These are phyloP conservation scores for Erethizon dorsatum DNA, from an alignment of 2,797 vertebrate genomes.

Conservation along the genomic window DNA sequence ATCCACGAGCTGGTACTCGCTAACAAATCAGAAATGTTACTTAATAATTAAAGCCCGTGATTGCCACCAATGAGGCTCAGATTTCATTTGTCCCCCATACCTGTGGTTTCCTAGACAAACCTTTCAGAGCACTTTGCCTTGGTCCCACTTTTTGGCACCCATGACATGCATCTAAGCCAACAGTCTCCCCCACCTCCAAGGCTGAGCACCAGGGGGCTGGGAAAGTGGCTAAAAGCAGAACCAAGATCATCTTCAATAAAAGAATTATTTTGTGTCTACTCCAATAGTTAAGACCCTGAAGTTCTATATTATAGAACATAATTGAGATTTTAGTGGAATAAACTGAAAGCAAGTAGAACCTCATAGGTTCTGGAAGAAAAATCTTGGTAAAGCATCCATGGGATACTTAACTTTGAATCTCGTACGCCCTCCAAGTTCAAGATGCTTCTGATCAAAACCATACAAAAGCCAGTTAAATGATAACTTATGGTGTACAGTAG, in stretches of 20 bases:
- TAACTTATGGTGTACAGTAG: neutral
- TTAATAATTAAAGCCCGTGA: constrained; percentile 81
- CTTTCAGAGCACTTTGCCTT: neutral
- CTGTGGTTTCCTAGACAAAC: neutral
- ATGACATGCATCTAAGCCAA: neutral
- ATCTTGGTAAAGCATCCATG: neutral
- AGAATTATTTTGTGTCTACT: neutral
- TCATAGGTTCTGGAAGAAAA: neutral
- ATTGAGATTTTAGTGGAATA: neutral
- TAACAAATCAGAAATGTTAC: constrained; percentile 70
- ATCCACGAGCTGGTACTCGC: neutral
- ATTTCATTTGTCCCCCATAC: constrained; percentile 13
- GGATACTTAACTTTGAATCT: constrained; percentile 1
- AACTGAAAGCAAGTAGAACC: neutral
- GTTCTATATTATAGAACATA: neutral
- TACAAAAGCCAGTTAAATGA: neutral
- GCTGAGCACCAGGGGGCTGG: neutral
- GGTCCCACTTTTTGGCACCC: neutral
- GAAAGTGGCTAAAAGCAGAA: neutral
- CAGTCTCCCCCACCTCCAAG: neutral
- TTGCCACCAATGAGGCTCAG: constrained; percentile 61
- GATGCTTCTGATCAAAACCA: constrained; percentile 30
- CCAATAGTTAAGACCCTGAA: neutral
- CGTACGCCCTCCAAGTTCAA: neutral
- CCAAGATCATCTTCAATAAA: neutral